phyloP scores from a whole-genome alignment of 2,797 vertebrate genomes.

The Hypotaenidia philippensis region DNA sequence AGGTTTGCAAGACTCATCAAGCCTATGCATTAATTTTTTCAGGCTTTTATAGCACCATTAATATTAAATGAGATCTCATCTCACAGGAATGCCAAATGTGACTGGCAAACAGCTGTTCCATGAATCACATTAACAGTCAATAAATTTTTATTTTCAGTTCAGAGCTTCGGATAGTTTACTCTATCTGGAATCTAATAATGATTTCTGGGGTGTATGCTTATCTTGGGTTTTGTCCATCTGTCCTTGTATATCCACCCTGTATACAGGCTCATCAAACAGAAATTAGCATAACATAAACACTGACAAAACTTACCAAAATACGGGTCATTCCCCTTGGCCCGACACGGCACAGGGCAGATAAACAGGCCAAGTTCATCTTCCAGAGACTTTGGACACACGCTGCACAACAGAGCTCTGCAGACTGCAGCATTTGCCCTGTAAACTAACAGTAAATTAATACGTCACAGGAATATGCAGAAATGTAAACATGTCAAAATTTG shows the following conservation, averaged over 20 bases:
- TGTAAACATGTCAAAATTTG: neutral
- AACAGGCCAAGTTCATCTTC: neutral
- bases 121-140: conserved; percentile 73
- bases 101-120: conserved; percentile 70
- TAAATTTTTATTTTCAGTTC: conserved; percentile 69
- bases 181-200: conserved; percentile 62
- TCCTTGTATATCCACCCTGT: conserved; percentile 13
- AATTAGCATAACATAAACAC: conserved; percentile 56
- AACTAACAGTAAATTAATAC: neutral
- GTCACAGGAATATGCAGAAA: neutral
- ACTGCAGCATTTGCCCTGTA: conserved; percentile 12
- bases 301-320: neutral
- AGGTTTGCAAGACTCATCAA: conserved; percentile 54
- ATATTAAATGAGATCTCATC: conserved; percentile 73
- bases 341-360: neutral
- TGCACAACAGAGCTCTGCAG: neutral
- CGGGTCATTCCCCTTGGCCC: neutral
- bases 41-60: conserved; percentile 68
- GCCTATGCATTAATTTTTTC: conserved; percentile 45
- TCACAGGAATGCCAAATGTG: conserved; percentile 59
- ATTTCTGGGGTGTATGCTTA: conserved; percentile 58
- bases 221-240: conserved; percentile 52
- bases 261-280: conserved; percentile 56
- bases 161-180: conserved; percentile 54
- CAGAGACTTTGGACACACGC: neutral